Base-by-base conservation (phyloP, 1,140 invertebrate genomes). In the Cataglyphis hispanica region DNA sequence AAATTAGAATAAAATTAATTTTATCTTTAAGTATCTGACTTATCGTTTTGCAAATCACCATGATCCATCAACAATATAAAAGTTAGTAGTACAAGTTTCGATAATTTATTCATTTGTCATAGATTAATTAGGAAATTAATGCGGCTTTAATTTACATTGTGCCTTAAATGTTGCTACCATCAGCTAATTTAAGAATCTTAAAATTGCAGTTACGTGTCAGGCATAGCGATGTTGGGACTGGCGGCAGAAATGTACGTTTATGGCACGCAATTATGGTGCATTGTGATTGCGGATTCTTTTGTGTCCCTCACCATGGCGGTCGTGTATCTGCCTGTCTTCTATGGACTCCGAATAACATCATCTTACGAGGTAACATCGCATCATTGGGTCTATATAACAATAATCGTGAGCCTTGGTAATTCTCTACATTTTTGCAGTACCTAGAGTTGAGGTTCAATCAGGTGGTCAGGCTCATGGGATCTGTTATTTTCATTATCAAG, bases 161-260 rank as follows among this genome's bases (percentile, higher is more conserved):
- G 8, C 58, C n/a, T n/a, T n/a, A 60, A 70, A 81, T 43, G 11
- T 40, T 58, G 10, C 13, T 8, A 60, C 2, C 11, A 60, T 74
- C 72, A 60, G 19, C 19, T 27, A 25, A n/a, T 72, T 31, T 83
- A 83, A 72, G 11, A 10, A 34, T 40, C 27, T 31, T 46, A 22
- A 83, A 83, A 83, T 83, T 83, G 56, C 94, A 98, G 98, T 94
- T 99, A 98, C 92, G 97, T 99, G 91, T 99, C 98, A 11, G 98
- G 98, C 1, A 98, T 99, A 70, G 98, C 98, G 0, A 94, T 99
- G n/a, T 95, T 99, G 1, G 98, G 98, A 6, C 95, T 98, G 1
- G 98, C 98, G 0, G 97, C 98, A 0, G 98, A 99, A 95, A 98
- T 99, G 92, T 99, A 99, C 90, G 97, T 97, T 1, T 98, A 98